Conservation (phyloP, 2,797 vertebrate species). For the Poecilia picta region DNA sequence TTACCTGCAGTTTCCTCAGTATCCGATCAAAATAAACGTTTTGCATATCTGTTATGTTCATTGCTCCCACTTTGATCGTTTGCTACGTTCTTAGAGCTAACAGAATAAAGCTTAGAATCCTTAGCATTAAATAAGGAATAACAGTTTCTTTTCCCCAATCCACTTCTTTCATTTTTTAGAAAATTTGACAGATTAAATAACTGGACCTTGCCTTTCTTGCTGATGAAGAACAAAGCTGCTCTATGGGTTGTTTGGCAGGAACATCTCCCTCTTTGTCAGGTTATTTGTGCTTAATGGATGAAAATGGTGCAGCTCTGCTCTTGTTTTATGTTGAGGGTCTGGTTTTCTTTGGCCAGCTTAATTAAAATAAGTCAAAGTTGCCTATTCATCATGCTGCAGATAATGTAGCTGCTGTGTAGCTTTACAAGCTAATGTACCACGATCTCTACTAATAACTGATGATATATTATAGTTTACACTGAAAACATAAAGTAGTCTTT, state of each 20-base stretch:
- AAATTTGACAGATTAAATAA: neutral
- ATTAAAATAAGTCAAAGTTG: neutral
- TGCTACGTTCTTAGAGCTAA: neutral
- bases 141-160: neutral
- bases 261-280: neutral
- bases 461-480: neutral
- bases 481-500: neutral
- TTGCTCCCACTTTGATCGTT: neutral
- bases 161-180: neutral
- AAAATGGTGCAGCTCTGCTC: neutral
- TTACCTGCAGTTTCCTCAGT: neutral
- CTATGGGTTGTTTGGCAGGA: neutral
- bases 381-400: neutral
- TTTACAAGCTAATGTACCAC: neutral
- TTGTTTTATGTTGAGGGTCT: neutral
- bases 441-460: neutral
- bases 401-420: neutral
- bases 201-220: neutral
- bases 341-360: neutral
- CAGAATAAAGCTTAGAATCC: neutral
- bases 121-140: neutral
- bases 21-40: neutral
- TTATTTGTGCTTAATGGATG: neutral
- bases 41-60: neutral
- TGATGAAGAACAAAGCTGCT: neutral